A percentile compares a stretch with the other conserved stretches of the same genome.
phyloP scores from a whole-genome alignment of 2,113 vertebrate species.

The Archocentrus centrarchus region DNA sequence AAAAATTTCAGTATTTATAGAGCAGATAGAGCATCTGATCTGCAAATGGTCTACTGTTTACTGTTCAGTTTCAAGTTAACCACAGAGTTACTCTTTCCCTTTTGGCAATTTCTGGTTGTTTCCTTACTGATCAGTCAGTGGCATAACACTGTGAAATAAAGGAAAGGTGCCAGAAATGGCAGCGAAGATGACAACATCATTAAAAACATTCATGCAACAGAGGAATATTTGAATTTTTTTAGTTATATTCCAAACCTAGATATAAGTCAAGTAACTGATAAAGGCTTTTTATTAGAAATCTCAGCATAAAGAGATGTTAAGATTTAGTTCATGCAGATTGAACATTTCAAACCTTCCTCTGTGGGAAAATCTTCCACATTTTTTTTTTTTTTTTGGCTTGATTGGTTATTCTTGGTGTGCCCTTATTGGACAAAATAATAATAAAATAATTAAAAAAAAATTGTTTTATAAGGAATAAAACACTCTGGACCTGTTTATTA shows the following conservation, averaged over 20 bases:
- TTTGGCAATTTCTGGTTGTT: background rate
- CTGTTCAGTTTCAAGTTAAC: background rate
- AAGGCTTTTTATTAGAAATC: too few relatives aligned
- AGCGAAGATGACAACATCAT: background rate
- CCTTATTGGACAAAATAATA: background rate
- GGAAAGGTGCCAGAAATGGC: background rate
- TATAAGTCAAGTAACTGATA: too few relatives aligned
- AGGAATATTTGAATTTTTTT: background rate
- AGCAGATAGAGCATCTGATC: background rate
- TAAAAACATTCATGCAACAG: background rate
- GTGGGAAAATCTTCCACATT: background rate
- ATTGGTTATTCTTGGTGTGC: background rate
- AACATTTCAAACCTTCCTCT: background rate
- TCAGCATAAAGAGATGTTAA: too few relatives aligned
- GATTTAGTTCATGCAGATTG: too few relatives aligned
- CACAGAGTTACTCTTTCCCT: background rate
- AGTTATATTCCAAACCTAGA: background rate
- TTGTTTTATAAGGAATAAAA: background rate
- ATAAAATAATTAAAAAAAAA: background rate
- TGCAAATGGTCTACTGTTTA: background rate
- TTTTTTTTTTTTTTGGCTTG: background rate
- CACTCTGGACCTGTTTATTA: background rate
- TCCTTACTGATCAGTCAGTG: background rate
- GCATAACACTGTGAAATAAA: background rate
- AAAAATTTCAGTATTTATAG: too few relatives aligned